phyloP scores from a whole-genome alignment of 1,140 invertebrate species.

The Neodiprion fabricii region DNA sequence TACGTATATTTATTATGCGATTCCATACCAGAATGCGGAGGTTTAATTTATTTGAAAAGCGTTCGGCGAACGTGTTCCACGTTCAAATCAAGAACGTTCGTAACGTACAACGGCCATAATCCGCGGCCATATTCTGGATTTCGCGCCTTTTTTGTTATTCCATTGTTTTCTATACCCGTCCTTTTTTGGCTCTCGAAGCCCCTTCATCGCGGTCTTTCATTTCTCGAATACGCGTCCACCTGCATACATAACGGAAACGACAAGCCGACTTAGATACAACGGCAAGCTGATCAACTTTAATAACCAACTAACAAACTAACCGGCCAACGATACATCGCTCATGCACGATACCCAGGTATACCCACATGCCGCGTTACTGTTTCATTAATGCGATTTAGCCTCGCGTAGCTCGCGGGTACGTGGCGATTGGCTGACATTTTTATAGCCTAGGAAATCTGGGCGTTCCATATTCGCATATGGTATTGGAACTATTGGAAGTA shows the following conservation, averaged over 20 bases:
- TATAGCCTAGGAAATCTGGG: conserved; percentile 33
- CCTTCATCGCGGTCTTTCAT: too few species aligned
- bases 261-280: neutral
- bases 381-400: too few species aligned
- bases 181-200: conserved; percentile 32
- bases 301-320: too few species aligned
- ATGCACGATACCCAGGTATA: too few species aligned
- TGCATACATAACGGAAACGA: neutral
- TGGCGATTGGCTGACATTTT: conserved; percentile 30
- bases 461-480: conserved; percentile 16
- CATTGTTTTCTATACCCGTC: conserved; percentile 37
- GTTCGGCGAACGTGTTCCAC: conserved; percentile 45
- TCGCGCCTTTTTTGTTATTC: conserved; percentile 51
- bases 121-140: conserved; percentile 44
- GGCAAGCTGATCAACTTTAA: too few species aligned
- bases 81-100: conserved; percentile 36
- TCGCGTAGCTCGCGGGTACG: too few species aligned
- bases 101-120: conserved; percentile 26
- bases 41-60: conserved; percentile 48
- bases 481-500: neutral
- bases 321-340: too few species aligned
- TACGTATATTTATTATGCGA: neutral
- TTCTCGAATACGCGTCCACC: neutral
- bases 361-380: too few species aligned
- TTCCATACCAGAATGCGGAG: conserved; percentile 32